Percentiles rank a stretch among this genome's conserved stretches.
phyloP scores from a whole-genome alignment of 2,888 invertebrate species.

The Xylophagus ater region DNA sequence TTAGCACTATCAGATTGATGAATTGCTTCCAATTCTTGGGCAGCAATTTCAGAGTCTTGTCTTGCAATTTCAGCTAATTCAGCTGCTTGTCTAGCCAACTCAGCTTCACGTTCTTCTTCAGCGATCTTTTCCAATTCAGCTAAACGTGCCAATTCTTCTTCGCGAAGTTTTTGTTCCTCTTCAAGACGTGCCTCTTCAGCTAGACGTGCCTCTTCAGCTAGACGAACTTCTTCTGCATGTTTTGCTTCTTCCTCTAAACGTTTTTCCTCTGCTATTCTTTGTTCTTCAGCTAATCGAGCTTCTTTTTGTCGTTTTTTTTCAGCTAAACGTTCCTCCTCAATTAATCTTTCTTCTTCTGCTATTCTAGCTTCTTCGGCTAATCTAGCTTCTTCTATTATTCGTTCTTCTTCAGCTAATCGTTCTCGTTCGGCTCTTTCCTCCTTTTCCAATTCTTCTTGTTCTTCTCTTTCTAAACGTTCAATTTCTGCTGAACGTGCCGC shows the following conservation, averaged over 20 bases:
- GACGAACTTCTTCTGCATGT: constrained; percentile 39
- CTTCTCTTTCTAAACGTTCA: no score
- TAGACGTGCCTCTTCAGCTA: constrained; percentile 24
- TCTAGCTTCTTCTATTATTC: constrained; percentile 27
- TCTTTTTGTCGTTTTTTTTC: no score
- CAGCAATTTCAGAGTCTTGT: constrained; percentile 50
- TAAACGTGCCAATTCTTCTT: constrained; percentile 43
- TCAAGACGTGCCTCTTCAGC: constrained; percentile 31
- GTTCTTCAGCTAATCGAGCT: constrained; percentile 38
- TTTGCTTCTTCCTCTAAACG: constrained; percentile 29
- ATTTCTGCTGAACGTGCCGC: constrained; percentile 43
- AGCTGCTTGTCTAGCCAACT: constrained; percentile 59
- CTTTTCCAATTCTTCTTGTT: constrained; percentile 39
- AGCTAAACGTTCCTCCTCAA: constrained; percentile 36
- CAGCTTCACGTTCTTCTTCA: constrained; percentile 48
- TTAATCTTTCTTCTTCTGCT: constrained; percentile 33
- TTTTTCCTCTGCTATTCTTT: constrained; percentile 37
- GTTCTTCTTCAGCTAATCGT: constrained; percentile 32
- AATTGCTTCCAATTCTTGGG: constrained; percentile 43
- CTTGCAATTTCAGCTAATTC: constrained; percentile 56
- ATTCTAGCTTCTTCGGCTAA: constrained; percentile 37
- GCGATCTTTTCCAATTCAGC: constrained; percentile 44
- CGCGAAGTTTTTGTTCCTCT: constrained; percentile 41
- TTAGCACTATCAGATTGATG: constrained; percentile 25
- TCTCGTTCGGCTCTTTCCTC: constrained; percentile 41